Evolutionary conservation across 2,888 invertebrate species (phyloP).

Genomic region (Agriopis leucophaearia): DNA sequence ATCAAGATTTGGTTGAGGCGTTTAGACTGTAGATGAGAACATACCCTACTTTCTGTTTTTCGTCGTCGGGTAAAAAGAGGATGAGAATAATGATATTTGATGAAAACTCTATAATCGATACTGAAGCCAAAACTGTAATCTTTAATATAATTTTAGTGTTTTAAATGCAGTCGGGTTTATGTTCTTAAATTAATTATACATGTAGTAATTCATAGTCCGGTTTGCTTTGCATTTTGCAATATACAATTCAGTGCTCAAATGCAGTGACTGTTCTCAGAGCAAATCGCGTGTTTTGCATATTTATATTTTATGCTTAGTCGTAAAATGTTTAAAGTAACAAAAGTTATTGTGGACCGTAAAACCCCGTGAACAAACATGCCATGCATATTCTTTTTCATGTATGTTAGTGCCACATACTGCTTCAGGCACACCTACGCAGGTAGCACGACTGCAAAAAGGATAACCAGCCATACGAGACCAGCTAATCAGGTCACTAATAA

Average conservation of each 20-base stretch:
- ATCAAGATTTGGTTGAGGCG: no score
- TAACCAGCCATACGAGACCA: not conserved
- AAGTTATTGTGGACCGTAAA: slow-evolving; percentile 73
- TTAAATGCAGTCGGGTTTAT: no score
- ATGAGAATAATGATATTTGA: no score
- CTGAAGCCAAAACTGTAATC: no score
- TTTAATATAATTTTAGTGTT: no score
- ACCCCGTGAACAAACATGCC: slow-evolving; percentile 48
- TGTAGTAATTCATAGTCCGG: not conserved
- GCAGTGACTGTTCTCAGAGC: slow-evolving; percentile 44
- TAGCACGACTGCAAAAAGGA: slow-evolving; percentile 5
- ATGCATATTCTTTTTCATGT: slow-evolving; percentile 34
- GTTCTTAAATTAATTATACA: no score
- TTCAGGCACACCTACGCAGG: slow-evolving; percentile 6
- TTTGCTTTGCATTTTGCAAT: slow-evolving; percentile 13
- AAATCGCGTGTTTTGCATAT: slow-evolving; percentile 64
- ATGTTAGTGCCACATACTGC: slow-evolving; percentile 14
- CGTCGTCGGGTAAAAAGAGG: no score
- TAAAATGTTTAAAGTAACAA: slow-evolving; percentile 76
- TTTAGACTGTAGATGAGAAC: no score
- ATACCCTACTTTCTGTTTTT: no score
- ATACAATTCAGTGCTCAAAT: slow-evolving; percentile 40
- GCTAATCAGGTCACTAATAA: not conserved
- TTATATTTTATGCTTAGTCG: slow-evolving; percentile 71
- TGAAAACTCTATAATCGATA: no score